A percentile compares a stretch with the other conserved stretches of the same genome.
phyloP scores from a whole-genome alignment of 2,797 vertebrate species.

The Dromococcyx pavoninus region DNA sequence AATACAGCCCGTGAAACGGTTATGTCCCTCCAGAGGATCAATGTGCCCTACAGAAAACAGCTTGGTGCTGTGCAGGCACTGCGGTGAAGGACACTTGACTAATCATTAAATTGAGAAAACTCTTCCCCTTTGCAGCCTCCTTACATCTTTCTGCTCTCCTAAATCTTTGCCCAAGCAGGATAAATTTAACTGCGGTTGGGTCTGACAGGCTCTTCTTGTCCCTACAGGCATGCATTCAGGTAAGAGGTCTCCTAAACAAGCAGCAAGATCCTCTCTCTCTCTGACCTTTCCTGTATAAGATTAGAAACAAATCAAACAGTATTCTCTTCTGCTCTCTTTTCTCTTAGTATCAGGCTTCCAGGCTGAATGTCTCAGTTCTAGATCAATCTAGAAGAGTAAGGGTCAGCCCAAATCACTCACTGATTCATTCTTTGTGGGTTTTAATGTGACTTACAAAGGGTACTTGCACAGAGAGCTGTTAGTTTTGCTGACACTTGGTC shows the following conservation, averaged over 20 bases:
- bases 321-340: neutral
- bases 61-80: neutral
- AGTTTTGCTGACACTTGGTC: neutral
- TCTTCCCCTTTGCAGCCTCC: neutral
- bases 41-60: neutral
- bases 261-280: rapidly evolving
- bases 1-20: neutral
- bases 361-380: neutral
- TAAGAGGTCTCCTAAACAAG: neutral
- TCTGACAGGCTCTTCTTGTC: neutral
- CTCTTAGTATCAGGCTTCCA: neutral
- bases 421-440: neutral
- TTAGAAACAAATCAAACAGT: neutral
- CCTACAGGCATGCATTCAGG: neutral
- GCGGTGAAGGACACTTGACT: neutral
- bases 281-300: neutral
- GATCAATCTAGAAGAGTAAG: neutral
- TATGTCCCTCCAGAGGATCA: neutral
- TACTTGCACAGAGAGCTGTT: neutral
- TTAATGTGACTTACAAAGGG: neutral
- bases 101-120: neutral
- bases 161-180: neutral
- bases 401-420: neutral
- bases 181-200: neutral
- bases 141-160: neutral